phyloP scores from a whole-genome alignment of 2,888 invertebrate species.

The Drosophila silvestris region DNA sequence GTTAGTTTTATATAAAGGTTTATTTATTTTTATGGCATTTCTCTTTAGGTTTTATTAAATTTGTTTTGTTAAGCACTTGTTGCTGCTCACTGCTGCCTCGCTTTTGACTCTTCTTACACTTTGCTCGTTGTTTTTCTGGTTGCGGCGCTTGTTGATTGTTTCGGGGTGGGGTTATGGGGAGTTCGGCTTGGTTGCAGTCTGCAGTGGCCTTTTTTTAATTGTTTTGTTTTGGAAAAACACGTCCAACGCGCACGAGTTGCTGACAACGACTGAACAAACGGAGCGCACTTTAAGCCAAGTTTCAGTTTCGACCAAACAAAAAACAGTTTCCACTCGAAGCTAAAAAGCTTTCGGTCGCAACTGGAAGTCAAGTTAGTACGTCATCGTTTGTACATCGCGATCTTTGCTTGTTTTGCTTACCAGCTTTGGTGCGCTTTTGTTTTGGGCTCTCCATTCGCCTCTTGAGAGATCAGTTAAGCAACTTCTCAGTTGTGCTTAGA shows the following conservation, averaged over 20 bases:
- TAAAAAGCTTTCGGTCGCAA: conserved; percentile 51
- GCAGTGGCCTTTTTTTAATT: conserved; percentile 48
- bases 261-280: conserved; percentile 69
- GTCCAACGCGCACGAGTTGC: conserved; percentile 76
- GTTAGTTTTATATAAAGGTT: conserved; percentile 22
- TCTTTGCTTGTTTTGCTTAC: conserved; percentile 69
- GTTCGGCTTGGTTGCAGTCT: conserved; percentile 49
- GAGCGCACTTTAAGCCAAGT: conserved; percentile 50
- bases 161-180: conserved; percentile 13
- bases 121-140: conserved; percentile 29
- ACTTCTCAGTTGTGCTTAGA: conserved; percentile 11
- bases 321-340: conserved; percentile 32
- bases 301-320: conserved; percentile 31
- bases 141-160: conserved; percentile 12
- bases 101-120: conserved; percentile 49
- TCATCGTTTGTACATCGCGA: conserved; percentile 66
- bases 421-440: conserved; percentile 64
- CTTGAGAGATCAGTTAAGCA: conserved; percentile 6
- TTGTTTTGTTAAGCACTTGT: conserved; percentile 46
- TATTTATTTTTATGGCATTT: conserved; percentile 46
- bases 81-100: conserved; percentile 17
- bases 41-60: conserved; percentile 29
- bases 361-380: conserved; percentile 63
- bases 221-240: conserved; percentile 49
- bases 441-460: conserved; percentile 66